These are phyloP conservation scores for Mionectes macconnelli DNA, from an alignment of 2,113 vertebrate species.

Conservation along the genomic window DNA sequence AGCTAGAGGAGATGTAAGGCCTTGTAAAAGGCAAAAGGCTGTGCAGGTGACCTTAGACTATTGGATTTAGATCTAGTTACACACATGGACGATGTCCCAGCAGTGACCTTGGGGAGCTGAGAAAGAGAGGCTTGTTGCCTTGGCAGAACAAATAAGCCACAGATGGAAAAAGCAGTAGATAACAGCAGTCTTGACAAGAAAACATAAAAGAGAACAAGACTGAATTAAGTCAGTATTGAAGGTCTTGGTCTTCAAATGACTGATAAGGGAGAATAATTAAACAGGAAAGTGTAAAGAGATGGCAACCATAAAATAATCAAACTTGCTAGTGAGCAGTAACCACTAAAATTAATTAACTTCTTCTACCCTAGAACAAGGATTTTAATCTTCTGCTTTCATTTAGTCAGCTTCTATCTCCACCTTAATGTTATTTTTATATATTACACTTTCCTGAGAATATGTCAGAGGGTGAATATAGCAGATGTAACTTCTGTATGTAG, in stretches of 20 bases:
- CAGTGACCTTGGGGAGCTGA: not conserved
- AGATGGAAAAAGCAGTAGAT: constrained; percentile 13
- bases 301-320: constrained; percentile 26
- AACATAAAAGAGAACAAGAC: constrained; percentile 1
- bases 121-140: constrained; percentile 7
- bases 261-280: constrained; percentile 42
- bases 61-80: not conserved
- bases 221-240: constrained; percentile 14
- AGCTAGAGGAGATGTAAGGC: not conserved
- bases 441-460: not conserved
- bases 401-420: not conserved
- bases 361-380: not conserved
- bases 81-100: not conserved
- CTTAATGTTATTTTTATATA: constrained; percentile 17
- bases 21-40: not conserved
- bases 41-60: not conserved
- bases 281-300: not conserved
- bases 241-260: constrained; percentile 1
- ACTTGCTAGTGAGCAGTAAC: not conserved
- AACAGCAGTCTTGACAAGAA: constrained; percentile 24
- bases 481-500: constrained; percentile 22
- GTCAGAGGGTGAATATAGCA: constrained; percentile 7
- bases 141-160: constrained; percentile 27
- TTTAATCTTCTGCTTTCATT: constrained; percentile 23
- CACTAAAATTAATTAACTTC: not conserved